These are phyloP conservation scores for human DNA, from an alignment of 2,113 vertebrate species.

Conservation along the genomic window DNA sequence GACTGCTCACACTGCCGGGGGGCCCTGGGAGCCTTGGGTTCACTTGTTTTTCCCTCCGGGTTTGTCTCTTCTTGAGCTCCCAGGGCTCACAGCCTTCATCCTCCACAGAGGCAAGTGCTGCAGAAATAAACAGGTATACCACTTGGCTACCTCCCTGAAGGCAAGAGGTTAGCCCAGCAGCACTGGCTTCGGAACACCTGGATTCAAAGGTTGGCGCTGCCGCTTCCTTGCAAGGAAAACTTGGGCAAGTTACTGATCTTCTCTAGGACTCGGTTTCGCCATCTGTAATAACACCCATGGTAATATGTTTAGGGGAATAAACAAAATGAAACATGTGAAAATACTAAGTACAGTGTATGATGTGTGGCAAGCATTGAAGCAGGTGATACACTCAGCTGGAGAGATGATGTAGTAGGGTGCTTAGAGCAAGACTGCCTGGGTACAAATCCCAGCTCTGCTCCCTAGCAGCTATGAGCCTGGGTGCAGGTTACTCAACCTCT, in stretches of 20 bases:
- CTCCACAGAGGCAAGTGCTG: neutral
- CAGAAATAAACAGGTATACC: neutral
- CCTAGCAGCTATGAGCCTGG: neutral
- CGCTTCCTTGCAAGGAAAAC: neutral
- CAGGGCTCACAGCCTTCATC: neutral
- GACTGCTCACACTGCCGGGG: rapidly evolving
- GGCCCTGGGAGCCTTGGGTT: neutral
- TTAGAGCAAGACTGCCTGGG: neutral
- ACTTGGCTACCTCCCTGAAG: neutral
- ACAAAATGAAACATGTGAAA: neutral
- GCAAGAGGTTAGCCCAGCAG: neutral
- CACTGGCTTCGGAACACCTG: rapidly evolving
- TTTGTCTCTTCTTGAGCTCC: neutral
- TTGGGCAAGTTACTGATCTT: neutral
- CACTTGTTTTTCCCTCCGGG: neutral
- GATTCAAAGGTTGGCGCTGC: no score
- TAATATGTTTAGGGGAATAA: neutral
- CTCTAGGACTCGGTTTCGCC: neutral
- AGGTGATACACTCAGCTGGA: neutral
- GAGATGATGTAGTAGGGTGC: neutral
- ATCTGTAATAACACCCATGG: neutral
- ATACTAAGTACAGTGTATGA: neutral
- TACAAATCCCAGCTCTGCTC: neutral
- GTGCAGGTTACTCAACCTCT: neutral
- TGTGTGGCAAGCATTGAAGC: neutral